Percentiles rank a stretch among this genome's conserved stretches.
phyloP scores from a whole-genome alignment of 1,140 invertebrate species.

The Teleogryllus occipitalis region DNA sequence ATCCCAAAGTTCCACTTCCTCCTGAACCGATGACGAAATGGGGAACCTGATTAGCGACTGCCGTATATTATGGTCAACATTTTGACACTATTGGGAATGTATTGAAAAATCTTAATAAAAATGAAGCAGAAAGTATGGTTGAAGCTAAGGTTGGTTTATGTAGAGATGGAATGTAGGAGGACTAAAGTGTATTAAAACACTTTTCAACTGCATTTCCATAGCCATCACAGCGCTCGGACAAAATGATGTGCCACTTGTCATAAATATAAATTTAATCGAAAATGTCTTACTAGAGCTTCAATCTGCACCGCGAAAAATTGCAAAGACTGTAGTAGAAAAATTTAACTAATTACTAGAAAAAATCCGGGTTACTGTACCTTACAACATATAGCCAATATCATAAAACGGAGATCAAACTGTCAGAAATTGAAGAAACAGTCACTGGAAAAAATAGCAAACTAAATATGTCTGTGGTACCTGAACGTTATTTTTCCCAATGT shows the following conservation, averaged over 20 bases:
- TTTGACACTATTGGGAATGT: conserved; percentile 6
- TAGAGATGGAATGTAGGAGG: background rate
- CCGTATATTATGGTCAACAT: conserved; percentile 18
- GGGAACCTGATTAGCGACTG: conserved; percentile 29
- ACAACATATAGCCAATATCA: background rate
- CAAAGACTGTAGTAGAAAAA: background rate
- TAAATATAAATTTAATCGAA: background rate
- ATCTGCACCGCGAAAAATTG: background rate
- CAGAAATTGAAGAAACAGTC: background rate
- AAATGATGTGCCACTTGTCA: background rate
- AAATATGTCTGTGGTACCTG: background rate
- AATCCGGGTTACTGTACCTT: background rate
- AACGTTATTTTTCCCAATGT: background rate
- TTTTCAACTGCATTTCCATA: background rate
- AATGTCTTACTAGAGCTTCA: background rate
- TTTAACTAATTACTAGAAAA: background rate
- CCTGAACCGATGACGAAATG: conserved; percentile 30
- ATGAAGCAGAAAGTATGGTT: background rate
- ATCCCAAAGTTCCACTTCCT: conserved; percentile 26
- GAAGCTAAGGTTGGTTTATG: background rate
- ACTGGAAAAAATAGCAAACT: background rate
- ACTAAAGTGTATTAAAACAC: background rate
- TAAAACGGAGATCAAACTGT: background rate
- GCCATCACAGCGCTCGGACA: background rate
- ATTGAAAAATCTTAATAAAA: background rate